phyloP scores from a whole-genome alignment of 2,888 invertebrate species.

The Cryptocheilus praepositus region DNA sequence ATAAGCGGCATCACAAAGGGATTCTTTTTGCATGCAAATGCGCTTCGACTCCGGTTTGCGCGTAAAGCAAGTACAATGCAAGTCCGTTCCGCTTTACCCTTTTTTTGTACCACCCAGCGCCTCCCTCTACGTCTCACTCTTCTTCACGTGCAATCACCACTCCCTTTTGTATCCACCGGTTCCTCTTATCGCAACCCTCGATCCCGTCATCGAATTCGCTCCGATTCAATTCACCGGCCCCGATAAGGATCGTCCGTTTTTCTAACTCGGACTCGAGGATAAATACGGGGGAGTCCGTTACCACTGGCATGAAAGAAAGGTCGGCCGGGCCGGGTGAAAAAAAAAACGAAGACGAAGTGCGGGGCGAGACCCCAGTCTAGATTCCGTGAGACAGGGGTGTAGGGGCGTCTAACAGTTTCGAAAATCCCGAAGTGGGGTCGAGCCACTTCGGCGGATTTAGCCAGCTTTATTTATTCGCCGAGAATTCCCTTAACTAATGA shows the following conservation, averaged over 20 bases:
- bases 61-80: conserved; percentile 26
- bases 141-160: conserved; percentile 3
- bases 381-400: conserved; percentile 28
- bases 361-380: conserved; percentile 14
- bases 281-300: conserved; percentile 41
- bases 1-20: conserved; percentile 49
- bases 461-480: background rate
- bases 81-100: conserved; percentile 10
- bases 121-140: conserved; percentile 33
- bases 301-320: background rate
- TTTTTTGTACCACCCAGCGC: conserved; percentile 25
- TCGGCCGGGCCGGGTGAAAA: background rate
- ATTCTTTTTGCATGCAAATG: conserved; percentile 59
- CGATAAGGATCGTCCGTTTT: conserved; percentile 66
- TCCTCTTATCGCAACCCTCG: conserved; percentile 13
- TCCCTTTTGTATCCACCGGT: conserved; percentile 1
- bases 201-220: conserved; percentile 46
- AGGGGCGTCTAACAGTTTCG: conserved; percentile 17
- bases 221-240: conserved; percentile 64
- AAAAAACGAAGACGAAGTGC: conserved; percentile 16
- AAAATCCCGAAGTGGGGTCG: conserved; percentile 15
- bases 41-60: conserved; percentile 29
- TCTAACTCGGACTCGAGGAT: conserved; percentile 55
- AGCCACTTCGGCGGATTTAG: conserved; percentile 14
- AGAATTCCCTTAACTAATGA: conserved; percentile 3